phyloP scores from a whole-genome alignment of 2,888 invertebrate genomes.

The Agapostemon virescens region DNA sequence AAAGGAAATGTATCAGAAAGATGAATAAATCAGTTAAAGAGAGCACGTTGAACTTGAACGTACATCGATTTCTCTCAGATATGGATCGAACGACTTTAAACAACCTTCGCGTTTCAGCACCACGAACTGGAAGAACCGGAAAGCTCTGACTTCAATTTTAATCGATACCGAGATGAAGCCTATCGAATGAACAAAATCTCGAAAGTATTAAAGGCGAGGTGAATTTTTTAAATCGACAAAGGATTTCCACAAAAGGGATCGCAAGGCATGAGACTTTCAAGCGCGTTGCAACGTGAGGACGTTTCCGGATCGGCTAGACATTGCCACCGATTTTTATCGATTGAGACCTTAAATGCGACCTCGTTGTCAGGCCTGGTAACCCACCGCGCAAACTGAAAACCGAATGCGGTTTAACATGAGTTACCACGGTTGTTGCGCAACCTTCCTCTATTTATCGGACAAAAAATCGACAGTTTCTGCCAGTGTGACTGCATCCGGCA shows the following conservation, averaged over 20 bases:
- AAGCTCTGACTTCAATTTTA: constrained; percentile 22
- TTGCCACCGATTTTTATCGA: constrained; percentile 33
- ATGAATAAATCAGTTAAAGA: background rate
- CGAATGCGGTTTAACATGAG: constrained; percentile 14
- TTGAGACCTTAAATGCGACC: constrained; percentile 43
- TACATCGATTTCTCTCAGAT: background rate
- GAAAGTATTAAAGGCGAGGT: constrained; percentile 27
- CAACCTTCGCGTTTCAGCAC: background rate
- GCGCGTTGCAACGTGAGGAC: constrained; percentile 19
- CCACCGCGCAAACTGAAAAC: constrained; percentile 32
- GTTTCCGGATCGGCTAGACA: constrained; percentile 14
- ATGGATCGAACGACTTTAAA: background rate
- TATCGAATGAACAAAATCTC: constrained; percentile 3
- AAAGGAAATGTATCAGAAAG: background rate
- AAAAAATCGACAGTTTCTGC: background rate
- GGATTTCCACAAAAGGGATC: constrained; percentile 6
- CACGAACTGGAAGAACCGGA: constrained; percentile 6
- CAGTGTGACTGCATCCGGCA: background rate
- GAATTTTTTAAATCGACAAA: constrained; percentile 11
- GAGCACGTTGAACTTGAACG: background rate
- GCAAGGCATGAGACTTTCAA: background rate
- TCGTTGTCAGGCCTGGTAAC: constrained; percentile 16
- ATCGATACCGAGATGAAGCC: constrained; percentile 8
- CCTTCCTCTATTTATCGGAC: constrained; percentile 24
- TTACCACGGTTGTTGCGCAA: constrained; percentile 27